A percentile compares a stretch with the other conserved stretches of the same genome.
phyloP scores from a whole-genome alignment of 2,888 invertebrate genomes.

The Dilophus febrilis region DNA sequence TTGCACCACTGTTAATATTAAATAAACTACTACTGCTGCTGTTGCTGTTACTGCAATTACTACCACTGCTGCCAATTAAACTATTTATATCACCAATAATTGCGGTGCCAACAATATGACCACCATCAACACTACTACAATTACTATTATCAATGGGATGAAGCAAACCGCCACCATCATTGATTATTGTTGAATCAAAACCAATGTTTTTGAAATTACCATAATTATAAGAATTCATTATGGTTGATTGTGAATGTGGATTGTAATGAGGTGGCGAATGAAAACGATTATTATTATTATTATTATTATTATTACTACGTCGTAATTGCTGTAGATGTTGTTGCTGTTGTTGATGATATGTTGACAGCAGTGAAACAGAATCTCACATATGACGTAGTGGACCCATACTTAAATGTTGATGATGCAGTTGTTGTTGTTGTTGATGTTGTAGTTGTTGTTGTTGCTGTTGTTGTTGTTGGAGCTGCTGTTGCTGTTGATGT shows the following conservation, averaged over 20 bases:
- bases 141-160: too few species aligned
- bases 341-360: background rate
- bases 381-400: slow-evolving; percentile 33
- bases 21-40: background rate
- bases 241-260: too few species aligned
- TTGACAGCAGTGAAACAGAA: slow-evolving; percentile 21
- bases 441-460: slow-evolving; percentile 24
- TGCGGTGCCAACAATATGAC: too few species aligned
- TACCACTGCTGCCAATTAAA: slow-evolving; percentile 1
- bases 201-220: background rate
- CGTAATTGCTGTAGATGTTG: background rate
- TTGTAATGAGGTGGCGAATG: background rate
- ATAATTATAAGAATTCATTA: too few species aligned
- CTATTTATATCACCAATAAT: slow-evolving; percentile 1
- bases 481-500: slow-evolving; percentile 29
- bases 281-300: too few species aligned
- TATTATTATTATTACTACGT: background rate
- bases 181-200: too few species aligned
- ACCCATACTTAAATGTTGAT: slow-evolving; percentile 22
- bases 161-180: too few species aligned
- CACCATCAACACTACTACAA: too few species aligned
- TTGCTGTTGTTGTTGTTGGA: slow-evolving; percentile 10
- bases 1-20: slow-evolving; percentile 1
- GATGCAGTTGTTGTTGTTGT: too few species aligned
- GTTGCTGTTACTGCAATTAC: background rate